These are phyloP conservation scores for Pyralis farinalis DNA, from an alignment of 2,888 invertebrate genomes.

Conservation along the genomic window DNA sequence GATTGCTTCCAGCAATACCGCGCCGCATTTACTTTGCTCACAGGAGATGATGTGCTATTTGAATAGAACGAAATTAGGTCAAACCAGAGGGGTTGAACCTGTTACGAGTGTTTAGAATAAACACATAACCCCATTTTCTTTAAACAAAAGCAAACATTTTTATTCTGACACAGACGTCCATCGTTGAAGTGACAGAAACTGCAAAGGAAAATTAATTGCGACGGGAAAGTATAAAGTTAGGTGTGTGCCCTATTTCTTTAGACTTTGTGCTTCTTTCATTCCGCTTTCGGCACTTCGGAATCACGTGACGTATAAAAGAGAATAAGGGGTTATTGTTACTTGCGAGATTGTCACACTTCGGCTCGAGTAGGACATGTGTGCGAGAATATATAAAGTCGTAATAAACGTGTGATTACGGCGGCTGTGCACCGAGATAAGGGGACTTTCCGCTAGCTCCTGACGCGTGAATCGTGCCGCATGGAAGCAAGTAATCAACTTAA, in stretches of 20 bases:
- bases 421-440: conserved; percentile 11
- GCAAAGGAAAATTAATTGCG: not conserved
- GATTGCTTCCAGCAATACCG: too few species aligned
- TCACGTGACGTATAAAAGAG: conserved; percentile 13
- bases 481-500: conserved; percentile 3
- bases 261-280: not conserved
- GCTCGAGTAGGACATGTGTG: conserved; percentile 7
- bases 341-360: conserved; percentile 1
- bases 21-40: too few species aligned
- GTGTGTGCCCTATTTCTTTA: not conserved
- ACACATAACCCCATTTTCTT: not conserved
- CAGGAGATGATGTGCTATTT: conserved; percentile 10
- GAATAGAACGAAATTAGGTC: conserved; percentile 17
- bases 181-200: not conserved
- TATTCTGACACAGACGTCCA: not conserved
- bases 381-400: conserved; percentile 12
- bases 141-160: not conserved
- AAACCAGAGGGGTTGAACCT: conserved; percentile 5
- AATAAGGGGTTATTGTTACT: not conserved
- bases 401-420: conserved; percentile 16
- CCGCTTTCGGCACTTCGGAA: not conserved
- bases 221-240: not conserved
- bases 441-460: conserved; percentile 8
- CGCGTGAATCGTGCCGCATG: not conserved
- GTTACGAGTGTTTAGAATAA: conserved; percentile 1